Percentiles rank a stretch among this genome's conserved stretches.
Conservation (phyloP, 2,113 vertebrate genomes). For the Dunckerocampus dactyliophorus region DNA sequence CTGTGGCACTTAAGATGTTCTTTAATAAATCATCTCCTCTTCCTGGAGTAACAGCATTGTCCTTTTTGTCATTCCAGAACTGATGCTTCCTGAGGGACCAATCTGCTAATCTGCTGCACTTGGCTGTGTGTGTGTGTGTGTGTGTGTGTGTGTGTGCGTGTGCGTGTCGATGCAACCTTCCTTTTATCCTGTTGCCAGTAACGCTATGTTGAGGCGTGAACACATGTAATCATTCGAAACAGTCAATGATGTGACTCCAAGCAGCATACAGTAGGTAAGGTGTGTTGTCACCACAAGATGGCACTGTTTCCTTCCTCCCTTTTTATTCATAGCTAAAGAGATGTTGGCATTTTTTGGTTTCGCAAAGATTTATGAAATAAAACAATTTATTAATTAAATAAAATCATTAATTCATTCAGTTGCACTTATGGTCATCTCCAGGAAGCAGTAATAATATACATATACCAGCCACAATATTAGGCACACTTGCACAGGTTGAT, state of each 20-base stretch:
- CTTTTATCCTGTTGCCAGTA: constrained; percentile 2
- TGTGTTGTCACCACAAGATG: constrained; percentile 30
- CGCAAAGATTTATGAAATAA: not conserved
- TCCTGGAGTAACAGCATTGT: constrained; percentile 23
- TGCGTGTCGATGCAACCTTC: not conserved
- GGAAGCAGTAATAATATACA: no score
- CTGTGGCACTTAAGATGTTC: constrained; percentile 1
- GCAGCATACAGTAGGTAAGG: not conserved
- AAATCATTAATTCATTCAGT: not conserved
- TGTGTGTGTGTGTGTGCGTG: no score
- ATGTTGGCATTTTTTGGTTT: not conserved
- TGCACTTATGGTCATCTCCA: no score
- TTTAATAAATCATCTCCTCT: constrained; percentile 14
- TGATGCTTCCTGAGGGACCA: constrained; percentile 19
- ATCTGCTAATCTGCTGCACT: constrained; percentile 1
- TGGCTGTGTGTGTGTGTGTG: not conserved
- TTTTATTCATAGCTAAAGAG: not conserved
- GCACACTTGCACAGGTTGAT: no score
- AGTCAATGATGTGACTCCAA: constrained; percentile 25
- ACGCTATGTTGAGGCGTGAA: constrained; percentile 1
- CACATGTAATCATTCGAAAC: not conserved
- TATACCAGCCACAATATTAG: no score
- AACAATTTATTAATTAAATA: not conserved
- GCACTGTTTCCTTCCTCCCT: constrained; percentile 4
- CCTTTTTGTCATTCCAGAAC: constrained; percentile 46